phyloP scores from a whole-genome alignment of 2,113 vertebrate genomes.

The Lamprologus ornatipinnis region DNA sequence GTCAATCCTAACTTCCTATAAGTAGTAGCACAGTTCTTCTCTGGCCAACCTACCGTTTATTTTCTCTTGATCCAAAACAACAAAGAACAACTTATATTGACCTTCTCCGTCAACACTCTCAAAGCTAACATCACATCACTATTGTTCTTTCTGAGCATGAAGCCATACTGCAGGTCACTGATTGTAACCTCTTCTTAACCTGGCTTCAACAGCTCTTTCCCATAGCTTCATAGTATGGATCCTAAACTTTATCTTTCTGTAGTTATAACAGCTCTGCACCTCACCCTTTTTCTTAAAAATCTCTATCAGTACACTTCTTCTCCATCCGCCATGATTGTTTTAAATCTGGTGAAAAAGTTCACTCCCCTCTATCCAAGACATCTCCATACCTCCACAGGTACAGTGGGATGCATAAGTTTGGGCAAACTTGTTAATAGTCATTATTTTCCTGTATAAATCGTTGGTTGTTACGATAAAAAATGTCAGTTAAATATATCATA shows the following conservation, averaged over 20 bases:
- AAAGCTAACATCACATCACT: neutral
- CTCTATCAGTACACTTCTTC: neutral
- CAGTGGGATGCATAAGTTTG: neutral
- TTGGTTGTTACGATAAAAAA: neutral
- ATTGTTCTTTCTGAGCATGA: neutral
- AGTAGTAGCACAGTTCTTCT: neutral
- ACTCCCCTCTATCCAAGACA: fast-evolving
- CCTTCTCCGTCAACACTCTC: neutral
- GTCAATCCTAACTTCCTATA: neutral
- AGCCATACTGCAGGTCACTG: neutral
- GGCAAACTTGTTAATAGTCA: neutral
- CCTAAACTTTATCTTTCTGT: neutral
- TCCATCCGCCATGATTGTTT: neutral
- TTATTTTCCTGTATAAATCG: neutral
- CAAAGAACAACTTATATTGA: neutral
- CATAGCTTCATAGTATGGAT: neutral
- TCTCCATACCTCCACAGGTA: neutral
- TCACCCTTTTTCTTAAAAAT: neutral
- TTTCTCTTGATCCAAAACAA: neutral
- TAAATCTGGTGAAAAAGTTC: neutral
- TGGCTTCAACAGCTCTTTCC: neutral
- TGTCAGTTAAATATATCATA: neutral
- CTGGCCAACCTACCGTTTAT: neutral
- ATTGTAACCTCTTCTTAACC: neutral
- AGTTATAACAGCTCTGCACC: neutral